A percentile compares a stretch with the other conserved stretches of the same genome.
phyloP scores from a whole-genome alignment of 2,888 invertebrate species.

The Panopea generosa region DNA sequence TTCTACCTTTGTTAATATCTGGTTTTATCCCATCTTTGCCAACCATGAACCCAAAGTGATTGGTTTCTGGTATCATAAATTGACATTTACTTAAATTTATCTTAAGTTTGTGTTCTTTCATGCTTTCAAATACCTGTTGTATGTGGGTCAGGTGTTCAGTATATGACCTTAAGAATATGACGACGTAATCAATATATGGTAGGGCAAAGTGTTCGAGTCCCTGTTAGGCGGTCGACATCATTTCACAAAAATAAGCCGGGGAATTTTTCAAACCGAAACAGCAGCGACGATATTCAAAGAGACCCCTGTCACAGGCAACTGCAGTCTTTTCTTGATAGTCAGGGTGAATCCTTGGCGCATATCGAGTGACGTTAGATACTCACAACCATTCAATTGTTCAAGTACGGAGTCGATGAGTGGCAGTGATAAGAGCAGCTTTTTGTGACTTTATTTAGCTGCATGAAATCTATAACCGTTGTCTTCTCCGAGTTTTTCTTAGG shows the following conservation, averaged over 20 bases:
- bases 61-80: constrained; percentile 10
- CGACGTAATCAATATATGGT: no score
- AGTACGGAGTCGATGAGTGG: constrained; percentile 10
- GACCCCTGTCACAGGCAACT: no score
- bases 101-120: not conserved
- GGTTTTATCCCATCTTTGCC: not conserved
- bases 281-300: no score
- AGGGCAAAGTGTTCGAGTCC: no score
- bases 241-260: no score
- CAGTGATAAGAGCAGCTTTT: not conserved
- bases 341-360: not conserved
- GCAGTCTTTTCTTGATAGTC: no score
- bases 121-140: no score
- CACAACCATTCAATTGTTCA: not conserved
- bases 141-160: no score
- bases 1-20: constrained; percentile 9
- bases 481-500: not conserved
- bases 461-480: constrained; percentile 2
- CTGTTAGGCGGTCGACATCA: no score
- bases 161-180: no score
- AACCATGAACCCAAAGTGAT: constrained; percentile 10
- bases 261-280: no score
- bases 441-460: not conserved
- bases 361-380: constrained; percentile 3
- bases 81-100: constrained; percentile 12